Base-by-base conservation (phyloP, 1,140 invertebrate genomes). In the Drosophila pseudoobscura region DNA sequence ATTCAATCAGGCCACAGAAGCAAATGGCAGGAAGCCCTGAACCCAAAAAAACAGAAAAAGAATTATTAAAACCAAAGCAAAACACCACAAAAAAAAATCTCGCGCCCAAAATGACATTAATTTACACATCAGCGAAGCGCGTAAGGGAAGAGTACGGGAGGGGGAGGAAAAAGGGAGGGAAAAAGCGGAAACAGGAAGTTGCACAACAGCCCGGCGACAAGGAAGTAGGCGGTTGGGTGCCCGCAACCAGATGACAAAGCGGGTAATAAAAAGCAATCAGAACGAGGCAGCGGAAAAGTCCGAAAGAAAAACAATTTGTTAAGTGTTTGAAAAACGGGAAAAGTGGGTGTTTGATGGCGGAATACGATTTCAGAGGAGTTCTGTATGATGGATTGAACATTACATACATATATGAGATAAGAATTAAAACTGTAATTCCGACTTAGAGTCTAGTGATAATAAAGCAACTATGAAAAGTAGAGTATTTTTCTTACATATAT, bases 51-150 rank as follows among this genome's bases (percentile, higher is more conserved):
- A 35, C 20, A 20, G 8, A 47, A 54, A 58, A 49, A 11, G 31
- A 35, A 35, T 35, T 35, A 35, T 35, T 17, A 29, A 52, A 15
- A 35, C 47, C 29, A 31, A 66, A 68, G 51, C 44, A 64, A 63
- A 64, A 62, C 20, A 54, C 11, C 59, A 58, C 74, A 52, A 77
- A 61, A 78, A 78, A 72, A 75, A 73, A 17, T 59, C 60, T 76
- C 69, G 52, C 62, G 39, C 69, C 70, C 83, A 68, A 83, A 88
- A 88, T 88, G 83, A 79, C 83, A 88, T 89, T 88, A 88, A 88
- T 88, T 88, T 88, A 89, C 83, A 88, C 83, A 88, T 88, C 83
- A 88, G 66, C 83, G 83, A 77, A 79, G 83, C 83, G 72, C 60
- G 77, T 74, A 80, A 50, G 47, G 43, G 17, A 43, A 43, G 31